phyloP scores from a whole-genome alignment of 1,140 invertebrate species.

The Dolichoris vasculosae region DNA sequence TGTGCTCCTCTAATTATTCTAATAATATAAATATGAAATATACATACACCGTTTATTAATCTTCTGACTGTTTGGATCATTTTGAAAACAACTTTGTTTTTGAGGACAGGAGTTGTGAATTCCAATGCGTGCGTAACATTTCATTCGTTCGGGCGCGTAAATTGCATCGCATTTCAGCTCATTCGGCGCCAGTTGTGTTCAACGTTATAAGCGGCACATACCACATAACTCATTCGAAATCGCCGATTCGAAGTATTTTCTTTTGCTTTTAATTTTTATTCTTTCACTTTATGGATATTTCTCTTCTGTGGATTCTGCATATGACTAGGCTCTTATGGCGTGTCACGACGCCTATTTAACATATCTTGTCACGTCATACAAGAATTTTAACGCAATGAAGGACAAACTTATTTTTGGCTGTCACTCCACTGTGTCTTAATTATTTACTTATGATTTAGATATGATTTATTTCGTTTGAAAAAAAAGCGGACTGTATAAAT shows the following conservation, averaged over 20 bases:
- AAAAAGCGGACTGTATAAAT: no score
- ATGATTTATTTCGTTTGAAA: no score
- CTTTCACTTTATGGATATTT: background rate
- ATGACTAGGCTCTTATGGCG: background rate
- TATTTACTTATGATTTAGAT: background rate
- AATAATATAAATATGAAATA: background rate
- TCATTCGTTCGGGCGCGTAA: conserved; percentile 15
- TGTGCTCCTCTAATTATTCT: no score
- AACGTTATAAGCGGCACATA: background rate
- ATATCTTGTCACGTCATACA: background rate
- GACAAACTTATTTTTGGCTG: background rate
- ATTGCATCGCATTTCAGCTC: conserved; percentile 4
- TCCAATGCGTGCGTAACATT: background rate
- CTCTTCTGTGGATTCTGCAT: background rate
- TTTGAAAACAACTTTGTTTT: conserved; percentile 42
- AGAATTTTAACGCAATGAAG: background rate
- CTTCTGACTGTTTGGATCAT: no score
- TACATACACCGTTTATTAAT: background rate
- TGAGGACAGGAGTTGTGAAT: background rate
- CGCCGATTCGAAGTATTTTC: background rate
- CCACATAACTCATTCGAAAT: background rate
- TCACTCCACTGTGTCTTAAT: no score
- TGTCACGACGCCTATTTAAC: background rate
- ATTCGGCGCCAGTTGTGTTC: background rate
- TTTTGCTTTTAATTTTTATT: background rate